phyloP scores from a whole-genome alignment of 2,797 vertebrate species.

The Prionace glauca region DNA sequence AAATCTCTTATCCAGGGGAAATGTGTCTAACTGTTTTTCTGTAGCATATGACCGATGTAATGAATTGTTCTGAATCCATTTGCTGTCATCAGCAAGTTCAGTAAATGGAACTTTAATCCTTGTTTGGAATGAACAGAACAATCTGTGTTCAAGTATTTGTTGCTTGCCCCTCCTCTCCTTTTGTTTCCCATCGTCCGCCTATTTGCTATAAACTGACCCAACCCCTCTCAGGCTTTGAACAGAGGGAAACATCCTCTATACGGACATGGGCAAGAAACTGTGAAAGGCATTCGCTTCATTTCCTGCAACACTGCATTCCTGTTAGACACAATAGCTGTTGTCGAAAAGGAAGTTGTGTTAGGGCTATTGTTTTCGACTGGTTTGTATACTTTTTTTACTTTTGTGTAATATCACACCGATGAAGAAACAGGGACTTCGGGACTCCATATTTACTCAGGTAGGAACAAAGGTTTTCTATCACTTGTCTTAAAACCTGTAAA shows the following conservation, averaged over 20 bases:
- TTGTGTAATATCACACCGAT: neutral
- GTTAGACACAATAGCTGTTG: conserved; percentile 44
- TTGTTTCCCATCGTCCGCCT: neutral
- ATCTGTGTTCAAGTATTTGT: neutral
- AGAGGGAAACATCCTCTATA: conserved; percentile 2
- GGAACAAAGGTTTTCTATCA: neutral
- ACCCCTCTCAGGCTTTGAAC: neutral
- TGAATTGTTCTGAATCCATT: neutral
- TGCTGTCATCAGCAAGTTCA: neutral
- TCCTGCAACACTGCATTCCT: conserved; percentile 65
- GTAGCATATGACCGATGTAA: neutral
- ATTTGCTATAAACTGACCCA: neutral
- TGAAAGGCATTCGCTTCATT: conserved; percentile 41
- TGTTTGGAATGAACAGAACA: conserved; percentile 13
- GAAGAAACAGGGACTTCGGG: neutral
- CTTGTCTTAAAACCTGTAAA: neutral
- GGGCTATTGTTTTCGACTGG: neutral
- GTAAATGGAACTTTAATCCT: neutral
- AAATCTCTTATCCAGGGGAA: neutral
- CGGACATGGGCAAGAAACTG: neutral
- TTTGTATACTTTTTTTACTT: conserved; percentile 17
- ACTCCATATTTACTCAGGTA: neutral
- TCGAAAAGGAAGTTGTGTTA: neutral
- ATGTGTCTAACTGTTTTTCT: neutral
- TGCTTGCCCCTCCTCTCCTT: neutral